Percentiles rank a stretch among this genome's conserved stretches.
phyloP scores from a whole-genome alignment of 2,113 vertebrate genomes.

The Stomatorhinus ivindoensis region DNA sequence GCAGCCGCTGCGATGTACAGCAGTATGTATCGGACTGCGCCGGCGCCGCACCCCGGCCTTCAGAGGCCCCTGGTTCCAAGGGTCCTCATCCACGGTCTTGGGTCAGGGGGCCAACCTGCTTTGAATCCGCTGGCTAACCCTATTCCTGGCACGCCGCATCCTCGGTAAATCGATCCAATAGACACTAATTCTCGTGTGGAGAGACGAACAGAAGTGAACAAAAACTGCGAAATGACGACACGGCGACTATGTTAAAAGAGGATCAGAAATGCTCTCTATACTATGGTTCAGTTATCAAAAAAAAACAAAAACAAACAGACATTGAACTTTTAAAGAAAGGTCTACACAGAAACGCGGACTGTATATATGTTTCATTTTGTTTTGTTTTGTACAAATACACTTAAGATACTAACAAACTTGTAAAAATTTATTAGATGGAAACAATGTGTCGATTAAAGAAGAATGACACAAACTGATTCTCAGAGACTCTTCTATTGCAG shows the following conservation, averaged over 20 bases:
- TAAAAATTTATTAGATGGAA: conserved; percentile 71
- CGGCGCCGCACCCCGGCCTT: conserved; percentile 81
- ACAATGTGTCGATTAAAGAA: conserved; percentile 66
- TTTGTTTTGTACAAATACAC: conserved; percentile 73
- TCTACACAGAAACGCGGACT: conserved; percentile 49
- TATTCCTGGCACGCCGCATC: conserved; percentile 78
- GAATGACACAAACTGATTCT: conserved; percentile 50
- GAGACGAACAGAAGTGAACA: conserved; percentile 54
- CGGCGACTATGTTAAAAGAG: conserved; percentile 30
- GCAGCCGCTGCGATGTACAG: conserved; percentile 97
- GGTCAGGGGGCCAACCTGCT: conserved; percentile 86
- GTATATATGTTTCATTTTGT: conserved; percentile 59
- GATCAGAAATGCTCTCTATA: conserved; percentile 58
- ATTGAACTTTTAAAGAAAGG: conserved; percentile 41
- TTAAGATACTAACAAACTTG: conserved; percentile 65
- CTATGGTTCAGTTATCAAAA: conserved; percentile 40
- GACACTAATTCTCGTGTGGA: conserved; percentile 40
- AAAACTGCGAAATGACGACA: conserved; percentile 49
- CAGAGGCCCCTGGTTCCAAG: conserved; percentile 94
- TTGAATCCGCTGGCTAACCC: conserved; percentile 83
- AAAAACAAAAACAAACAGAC: conserved; percentile 9
- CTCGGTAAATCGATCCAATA: conserved; percentile 67
- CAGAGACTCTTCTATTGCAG: conserved; percentile 23
- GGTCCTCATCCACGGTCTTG: conserved; percentile 93
- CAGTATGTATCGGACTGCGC: conserved; percentile 97